phyloP scores from a whole-genome alignment of 2,888 invertebrate genomes.

The Heteromyza rotundicornis region DNA sequence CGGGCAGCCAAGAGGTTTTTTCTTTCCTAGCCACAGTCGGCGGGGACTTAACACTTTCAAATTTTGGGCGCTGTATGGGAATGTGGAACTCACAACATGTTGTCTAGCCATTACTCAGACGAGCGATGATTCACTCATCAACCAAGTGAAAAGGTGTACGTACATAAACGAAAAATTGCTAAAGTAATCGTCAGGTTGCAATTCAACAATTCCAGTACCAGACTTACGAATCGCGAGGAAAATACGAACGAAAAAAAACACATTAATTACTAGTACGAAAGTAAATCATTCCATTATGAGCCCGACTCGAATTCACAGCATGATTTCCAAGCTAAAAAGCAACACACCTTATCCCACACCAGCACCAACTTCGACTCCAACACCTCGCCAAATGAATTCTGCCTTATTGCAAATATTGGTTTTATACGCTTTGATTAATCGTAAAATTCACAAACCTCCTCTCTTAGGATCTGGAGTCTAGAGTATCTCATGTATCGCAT shows the following conservation, averaged over 20 bases:
- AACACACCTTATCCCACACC: slow-evolving; percentile 5
- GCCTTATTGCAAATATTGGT: slow-evolving; percentile 27
- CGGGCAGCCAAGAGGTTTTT: background rate
- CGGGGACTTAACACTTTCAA: slow-evolving; percentile 1
- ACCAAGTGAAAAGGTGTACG: background rate
- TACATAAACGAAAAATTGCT: slow-evolving; percentile 1
- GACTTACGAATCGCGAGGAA: no score
- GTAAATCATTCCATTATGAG: slow-evolving; percentile 59
- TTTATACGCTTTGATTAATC: slow-evolving; percentile 51
- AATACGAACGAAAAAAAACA: no score
- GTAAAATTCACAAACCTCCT: slow-evolving; percentile 31
- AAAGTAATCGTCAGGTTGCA: slow-evolving; percentile 2
- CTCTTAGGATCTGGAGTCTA: slow-evolving; percentile 3
- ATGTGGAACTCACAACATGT: background rate
- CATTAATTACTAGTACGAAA: slow-evolving; percentile 55
- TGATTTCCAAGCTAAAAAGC: slow-evolving; percentile 29
- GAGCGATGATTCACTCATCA: background rate
- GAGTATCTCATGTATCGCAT: background rate
- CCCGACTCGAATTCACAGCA: slow-evolving; percentile 55
- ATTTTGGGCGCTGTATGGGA: background rate
- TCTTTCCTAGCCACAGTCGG: no score
- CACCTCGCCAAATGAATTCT: no score
- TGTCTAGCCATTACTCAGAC: background rate
- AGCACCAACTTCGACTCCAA: background rate
- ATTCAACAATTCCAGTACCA: background rate